Conservation (phyloP, 2,113 vertebrate species). For the Oxyruncus cristatus region DNA sequence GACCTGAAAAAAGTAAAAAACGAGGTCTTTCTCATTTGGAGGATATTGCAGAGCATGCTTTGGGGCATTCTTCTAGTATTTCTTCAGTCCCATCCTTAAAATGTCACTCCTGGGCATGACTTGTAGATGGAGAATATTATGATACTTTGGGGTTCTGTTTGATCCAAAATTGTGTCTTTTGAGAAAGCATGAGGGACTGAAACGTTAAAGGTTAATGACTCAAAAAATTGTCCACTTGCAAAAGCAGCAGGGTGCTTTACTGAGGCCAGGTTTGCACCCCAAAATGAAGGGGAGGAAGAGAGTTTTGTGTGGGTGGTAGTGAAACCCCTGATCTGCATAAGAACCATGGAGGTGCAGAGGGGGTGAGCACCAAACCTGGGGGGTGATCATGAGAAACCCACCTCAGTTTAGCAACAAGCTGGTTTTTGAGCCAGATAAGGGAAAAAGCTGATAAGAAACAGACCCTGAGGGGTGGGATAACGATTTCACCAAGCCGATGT, state of each 20-base stretch:
- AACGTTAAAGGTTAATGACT: background rate
- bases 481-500: background rate
- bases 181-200: background rate
- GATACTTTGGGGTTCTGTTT: background rate
- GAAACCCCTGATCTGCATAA: background rate
- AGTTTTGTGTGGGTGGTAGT: background rate
- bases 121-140: background rate
- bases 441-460: background rate
- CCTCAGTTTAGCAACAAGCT: background rate
- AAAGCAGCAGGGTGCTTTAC: background rate
- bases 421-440: background rate
- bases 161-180: background rate
- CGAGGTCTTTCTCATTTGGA: background rate
- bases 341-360: background rate
- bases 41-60: background rate
- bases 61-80: background rate
- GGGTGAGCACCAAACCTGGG: background rate
- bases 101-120: background rate
- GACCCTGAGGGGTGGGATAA: background rate
- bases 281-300: background rate
- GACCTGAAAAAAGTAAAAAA: background rate
- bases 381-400: background rate
- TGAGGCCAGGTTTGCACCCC: background rate
- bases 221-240: background rate
- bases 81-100: background rate